Percentiles rank a stretch among this genome's conserved stretches.
Conservation (phyloP, 1,140 invertebrate genomes). For the Drosophila pallidifrons region DNA sequence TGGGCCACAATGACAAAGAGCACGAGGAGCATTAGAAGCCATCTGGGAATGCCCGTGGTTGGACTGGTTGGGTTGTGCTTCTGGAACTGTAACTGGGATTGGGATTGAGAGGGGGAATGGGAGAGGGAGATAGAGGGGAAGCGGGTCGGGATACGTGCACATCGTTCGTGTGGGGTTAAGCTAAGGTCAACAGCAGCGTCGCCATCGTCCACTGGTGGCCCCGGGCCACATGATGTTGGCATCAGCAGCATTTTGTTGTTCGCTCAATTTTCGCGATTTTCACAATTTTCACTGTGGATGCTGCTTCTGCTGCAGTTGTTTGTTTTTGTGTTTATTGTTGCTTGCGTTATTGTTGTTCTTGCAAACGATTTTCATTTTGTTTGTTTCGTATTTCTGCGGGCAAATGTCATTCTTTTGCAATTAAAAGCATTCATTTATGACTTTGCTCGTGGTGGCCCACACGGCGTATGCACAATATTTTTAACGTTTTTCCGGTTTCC, state of each 20-base stretch:
- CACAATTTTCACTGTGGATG: constrained; percentile 35
- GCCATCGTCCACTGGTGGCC: constrained; percentile 57
- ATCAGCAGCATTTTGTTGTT: constrained; percentile 72
- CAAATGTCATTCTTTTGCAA: constrained; percentile 74
- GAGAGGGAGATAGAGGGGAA: background rate
- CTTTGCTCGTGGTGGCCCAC: constrained; percentile 45
- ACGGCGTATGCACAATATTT: constrained; percentile 39
- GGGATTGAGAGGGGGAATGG: background rate
- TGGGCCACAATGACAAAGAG: constrained; percentile 73
- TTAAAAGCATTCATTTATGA: constrained; percentile 80
- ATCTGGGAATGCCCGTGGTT: constrained; percentile 67
- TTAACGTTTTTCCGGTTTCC: constrained; percentile 20
- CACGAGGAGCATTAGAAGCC: constrained; percentile 78
- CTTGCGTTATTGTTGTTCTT: constrained; percentile 33
- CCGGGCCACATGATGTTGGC: constrained; percentile 83
- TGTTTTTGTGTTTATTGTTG: constrained; percentile 40
- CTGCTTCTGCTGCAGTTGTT: constrained; percentile 36
- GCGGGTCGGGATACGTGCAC: constrained; percentile 3
- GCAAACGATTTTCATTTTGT: constrained; percentile 54
- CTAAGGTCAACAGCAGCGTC: constrained; percentile 36
- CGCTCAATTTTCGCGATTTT: constrained; percentile 66
- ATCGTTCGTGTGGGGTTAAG: constrained; percentile 25
- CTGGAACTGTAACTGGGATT: background rate
- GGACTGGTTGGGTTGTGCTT: constrained; percentile 22
- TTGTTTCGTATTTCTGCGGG: constrained; percentile 49